Percentiles rank a stretch among this genome's conserved stretches.
These are phyloP conservation scores for Maconellicoccus hirsutus DNA, from an alignment of 1,140 invertebrate genomes.

Conservation along the genomic window DNA sequence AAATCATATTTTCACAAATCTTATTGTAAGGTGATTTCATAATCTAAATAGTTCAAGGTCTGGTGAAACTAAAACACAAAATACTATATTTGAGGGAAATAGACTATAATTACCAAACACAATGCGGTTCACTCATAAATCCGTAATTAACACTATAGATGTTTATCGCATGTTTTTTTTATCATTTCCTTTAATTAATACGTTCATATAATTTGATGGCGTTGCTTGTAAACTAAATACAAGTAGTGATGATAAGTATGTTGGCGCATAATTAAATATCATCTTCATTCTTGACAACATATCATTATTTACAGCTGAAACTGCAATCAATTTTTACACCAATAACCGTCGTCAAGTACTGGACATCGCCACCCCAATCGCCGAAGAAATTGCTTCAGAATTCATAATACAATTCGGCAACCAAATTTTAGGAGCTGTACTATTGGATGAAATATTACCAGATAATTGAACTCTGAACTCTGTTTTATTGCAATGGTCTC, in stretches of 20 bases:
- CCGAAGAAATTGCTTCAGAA: conserved; percentile 51
- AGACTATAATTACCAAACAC: too few relatives aligned
- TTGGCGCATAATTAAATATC: too few relatives aligned
- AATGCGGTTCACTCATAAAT: too few relatives aligned
- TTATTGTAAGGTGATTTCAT: too few relatives aligned
- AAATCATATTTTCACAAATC: too few relatives aligned
- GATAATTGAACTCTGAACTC: not conserved
- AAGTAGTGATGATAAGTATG: too few relatives aligned
- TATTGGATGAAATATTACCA: conserved; percentile 44
- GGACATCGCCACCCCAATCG: conserved; percentile 55
- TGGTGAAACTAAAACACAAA: too few relatives aligned
- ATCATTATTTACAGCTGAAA: conserved; percentile 39
- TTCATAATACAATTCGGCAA: conserved; percentile 45
- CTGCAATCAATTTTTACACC: conserved; percentile 53
- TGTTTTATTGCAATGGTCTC: not conserved
- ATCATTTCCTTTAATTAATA: not conserved
- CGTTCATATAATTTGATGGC: not conserved
- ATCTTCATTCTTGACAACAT: not conserved
- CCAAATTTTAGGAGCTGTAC: conserved; percentile 44
- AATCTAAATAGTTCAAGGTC: too few relatives aligned
- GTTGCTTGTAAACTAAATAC: not conserved
- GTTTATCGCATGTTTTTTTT: not conserved
- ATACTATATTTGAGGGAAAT: too few relatives aligned
- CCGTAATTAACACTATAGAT: not conserved
- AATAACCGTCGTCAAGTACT: conserved; percentile 51